Evolutionary conservation across 2,797 vertebrate genomes (phyloP).

Genomic region (Chelidonichthys spinosus): DNA sequence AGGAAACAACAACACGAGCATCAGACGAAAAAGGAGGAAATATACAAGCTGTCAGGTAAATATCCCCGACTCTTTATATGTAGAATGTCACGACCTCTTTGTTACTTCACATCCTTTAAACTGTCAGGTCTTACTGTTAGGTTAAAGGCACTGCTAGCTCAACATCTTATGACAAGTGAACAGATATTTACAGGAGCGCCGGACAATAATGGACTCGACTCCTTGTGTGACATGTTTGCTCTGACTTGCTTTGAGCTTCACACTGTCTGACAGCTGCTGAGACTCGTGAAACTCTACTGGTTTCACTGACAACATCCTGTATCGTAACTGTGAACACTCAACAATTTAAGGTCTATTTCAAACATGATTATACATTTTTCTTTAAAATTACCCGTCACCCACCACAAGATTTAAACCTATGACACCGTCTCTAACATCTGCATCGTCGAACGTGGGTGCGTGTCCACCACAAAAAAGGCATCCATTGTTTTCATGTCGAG

Average conservation of each 20-base stretch:
- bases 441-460: too few relatives aligned
- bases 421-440: too few relatives aligned
- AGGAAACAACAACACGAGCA: conserved; percentile 35
- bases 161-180: not conserved
- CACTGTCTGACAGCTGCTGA: not conserved
- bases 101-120: not conserved
- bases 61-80: not conserved
- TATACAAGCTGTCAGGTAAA: conserved; percentile 20
- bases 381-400: not conserved
- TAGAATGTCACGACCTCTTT: not conserved
- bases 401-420: too few relatives aligned
- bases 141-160: not conserved
- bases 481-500: too few relatives aligned
- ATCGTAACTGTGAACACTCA: not conserved
- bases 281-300: too few relatives aligned
- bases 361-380: not conserved
- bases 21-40: conserved; percentile 21
- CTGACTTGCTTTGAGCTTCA: not conserved
- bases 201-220: not conserved
- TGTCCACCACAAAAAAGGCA: too few relatives aligned
- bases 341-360: not conserved
- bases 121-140: not conserved
- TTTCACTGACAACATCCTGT: too few relatives aligned
- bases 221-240: not conserved
- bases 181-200: not conserved